Percentiles rank a stretch among this genome's conserved stretches.
Conservation (phyloP, 2,113 vertebrate species). For the Microcebus lehilahytsara region DNA sequence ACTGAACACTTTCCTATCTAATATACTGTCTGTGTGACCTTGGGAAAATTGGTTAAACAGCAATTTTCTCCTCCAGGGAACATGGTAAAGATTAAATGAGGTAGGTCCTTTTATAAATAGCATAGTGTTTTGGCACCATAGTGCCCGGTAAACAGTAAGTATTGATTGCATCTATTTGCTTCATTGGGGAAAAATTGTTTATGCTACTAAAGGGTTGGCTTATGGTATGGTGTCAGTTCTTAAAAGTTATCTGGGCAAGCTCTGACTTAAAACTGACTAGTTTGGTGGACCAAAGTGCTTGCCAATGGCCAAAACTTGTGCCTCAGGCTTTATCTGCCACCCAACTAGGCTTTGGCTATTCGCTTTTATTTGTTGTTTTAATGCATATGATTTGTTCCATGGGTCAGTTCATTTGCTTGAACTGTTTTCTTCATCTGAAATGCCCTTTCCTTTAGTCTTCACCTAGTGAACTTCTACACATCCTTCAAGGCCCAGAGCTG, state of each 20-base stretch:
- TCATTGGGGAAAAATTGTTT: not conserved
- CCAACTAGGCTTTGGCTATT: not conserved
- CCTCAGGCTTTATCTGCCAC: not conserved
- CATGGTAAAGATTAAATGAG: not conserved
- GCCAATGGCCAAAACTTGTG: not conserved
- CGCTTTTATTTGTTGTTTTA: not conserved
- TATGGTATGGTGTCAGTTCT: not conserved
- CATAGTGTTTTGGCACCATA: not conserved
- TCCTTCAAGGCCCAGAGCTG: not conserved
- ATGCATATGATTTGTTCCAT: not conserved
- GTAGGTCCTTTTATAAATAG: not conserved
- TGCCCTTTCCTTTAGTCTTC: not conserved
- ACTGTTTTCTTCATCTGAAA: not conserved
- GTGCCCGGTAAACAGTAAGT: not conserved
- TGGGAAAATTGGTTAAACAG: not conserved
- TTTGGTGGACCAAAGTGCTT: not conserved
- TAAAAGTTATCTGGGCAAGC: not conserved
- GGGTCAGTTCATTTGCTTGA: not conserved
- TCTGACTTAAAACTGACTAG: not conserved
- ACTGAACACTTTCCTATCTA: not conserved
- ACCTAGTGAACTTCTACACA: not conserved
- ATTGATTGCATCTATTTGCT: not conserved
- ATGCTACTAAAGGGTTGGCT: not conserved
- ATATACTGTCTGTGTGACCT: not conserved
- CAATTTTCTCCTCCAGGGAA: not conserved